A percentile compares a stretch with the other conserved stretches of the same genome.
Conservation (phyloP, 2,888 invertebrate genomes). For the Micoletzkya japonica region DNA sequence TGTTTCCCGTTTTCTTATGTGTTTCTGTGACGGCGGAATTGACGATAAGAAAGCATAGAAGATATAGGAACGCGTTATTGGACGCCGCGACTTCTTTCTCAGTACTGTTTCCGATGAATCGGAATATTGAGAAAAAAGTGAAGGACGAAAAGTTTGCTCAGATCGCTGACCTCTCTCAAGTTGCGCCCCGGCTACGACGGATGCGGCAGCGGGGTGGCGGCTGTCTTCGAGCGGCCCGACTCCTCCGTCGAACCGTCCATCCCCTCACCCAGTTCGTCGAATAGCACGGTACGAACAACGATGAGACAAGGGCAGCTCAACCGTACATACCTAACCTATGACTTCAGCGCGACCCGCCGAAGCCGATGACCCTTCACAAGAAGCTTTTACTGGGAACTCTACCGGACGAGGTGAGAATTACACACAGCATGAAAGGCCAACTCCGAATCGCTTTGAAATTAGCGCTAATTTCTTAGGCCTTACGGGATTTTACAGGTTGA, state of each 20-base stretch:
- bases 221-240: conserved; percentile 44
- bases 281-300: conserved; percentile 22
- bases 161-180: conserved; percentile 43
- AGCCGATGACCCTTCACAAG: conserved; percentile 33
- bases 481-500: conserved; percentile 36
- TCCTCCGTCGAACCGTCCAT: conserved; percentile 33
- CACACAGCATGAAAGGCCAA: neutral
- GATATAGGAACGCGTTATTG: no score
- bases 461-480: neutral
- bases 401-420: conserved; percentile 19
- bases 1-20: no score
- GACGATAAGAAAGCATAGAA: no score
- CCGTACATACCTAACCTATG: neutral
- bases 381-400: conserved; percentile 11
- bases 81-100: no score
- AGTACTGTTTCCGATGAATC: neutral
- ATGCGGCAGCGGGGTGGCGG: conserved; percentile 26
- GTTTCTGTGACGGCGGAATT: no score
- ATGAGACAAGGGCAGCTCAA: neutral
- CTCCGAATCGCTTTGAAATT: neutral
- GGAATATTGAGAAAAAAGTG: neutral
- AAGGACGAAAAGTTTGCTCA: neutral
- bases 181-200: conserved; percentile 32
- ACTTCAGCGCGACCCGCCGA: neutral
- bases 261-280: conserved; percentile 11